These are phyloP conservation scores for human DNA, from an alignment of 2,113 vertebrate genomes.

Conservation along the genomic window DNA sequence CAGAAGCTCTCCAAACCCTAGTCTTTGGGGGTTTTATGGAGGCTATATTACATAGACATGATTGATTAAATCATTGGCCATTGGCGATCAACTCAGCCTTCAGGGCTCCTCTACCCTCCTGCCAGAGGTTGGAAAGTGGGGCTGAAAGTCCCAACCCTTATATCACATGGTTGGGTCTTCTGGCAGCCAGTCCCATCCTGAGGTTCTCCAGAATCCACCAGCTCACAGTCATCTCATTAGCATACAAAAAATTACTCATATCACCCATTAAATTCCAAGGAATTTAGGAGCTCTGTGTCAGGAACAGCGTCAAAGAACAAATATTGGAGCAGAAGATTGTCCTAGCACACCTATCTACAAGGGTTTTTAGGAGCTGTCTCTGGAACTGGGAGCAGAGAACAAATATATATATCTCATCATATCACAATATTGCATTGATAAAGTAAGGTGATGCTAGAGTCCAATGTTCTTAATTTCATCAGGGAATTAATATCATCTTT, in stretches of 20 bases:
- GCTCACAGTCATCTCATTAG: neutral
- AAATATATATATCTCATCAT: neutral
- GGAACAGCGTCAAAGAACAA: neutral
- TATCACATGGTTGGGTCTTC: neutral
- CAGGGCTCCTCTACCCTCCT: neutral
- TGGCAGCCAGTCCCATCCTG: neutral
- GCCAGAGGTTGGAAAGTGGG: neutral
- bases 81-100: neutral
- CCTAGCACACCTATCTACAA: neutral
- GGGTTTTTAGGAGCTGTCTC: neutral
- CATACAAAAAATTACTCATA: neutral
- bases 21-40: neutral
- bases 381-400: neutral
- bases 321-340: neutral
- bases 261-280: neutral
- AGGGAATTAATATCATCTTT: neutral
- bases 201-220: neutral
- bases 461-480: neutral
- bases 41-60: neutral
- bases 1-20: neutral
- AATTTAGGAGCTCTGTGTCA: neutral
- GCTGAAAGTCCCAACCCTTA: neutral
- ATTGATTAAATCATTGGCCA: neutral
- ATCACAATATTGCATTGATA: neutral
- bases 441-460: neutral